Evolutionary conservation across 2,113 vertebrate genomes (phyloP).

Genomic region (Pardalotus punctatus): DNA sequence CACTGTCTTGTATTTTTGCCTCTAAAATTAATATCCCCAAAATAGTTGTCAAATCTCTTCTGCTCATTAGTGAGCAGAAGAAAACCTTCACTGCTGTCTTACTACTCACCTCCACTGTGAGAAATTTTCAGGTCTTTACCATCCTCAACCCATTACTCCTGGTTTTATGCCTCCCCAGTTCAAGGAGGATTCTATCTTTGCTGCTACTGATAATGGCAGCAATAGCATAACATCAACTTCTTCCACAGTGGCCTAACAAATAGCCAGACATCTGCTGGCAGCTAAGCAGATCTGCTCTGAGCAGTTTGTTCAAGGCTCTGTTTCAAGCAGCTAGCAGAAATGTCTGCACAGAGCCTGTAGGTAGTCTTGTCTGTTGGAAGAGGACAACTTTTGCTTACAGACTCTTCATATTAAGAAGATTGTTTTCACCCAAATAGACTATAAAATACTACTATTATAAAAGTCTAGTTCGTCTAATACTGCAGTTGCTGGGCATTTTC

Average conservation of each 20-base stretch:
- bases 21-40: not conserved
- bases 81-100: not conserved
- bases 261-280: not conserved
- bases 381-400: not conserved
- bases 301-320: fast-evolving
- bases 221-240: not conserved
- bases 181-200: not conserved
- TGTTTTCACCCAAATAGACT: not conserved
- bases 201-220: not conserved
- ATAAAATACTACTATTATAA: not conserved
- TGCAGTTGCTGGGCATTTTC: not conserved
- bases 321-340: not conserved
- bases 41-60: not conserved
- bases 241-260: not conserved
- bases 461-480: not conserved
- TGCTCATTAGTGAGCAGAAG: not conserved
- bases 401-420: not conserved
- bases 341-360: not conserved
- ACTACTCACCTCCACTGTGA: not conserved
- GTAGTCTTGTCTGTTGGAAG: fast-evolving
- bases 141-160: not conserved
- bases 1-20: not conserved
- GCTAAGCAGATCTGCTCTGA: not conserved
- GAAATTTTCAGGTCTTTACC: not conserved
- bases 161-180: not conserved